phyloP scores from a whole-genome alignment of 2,113 vertebrate species.

The Trogon surrucura region DNA sequence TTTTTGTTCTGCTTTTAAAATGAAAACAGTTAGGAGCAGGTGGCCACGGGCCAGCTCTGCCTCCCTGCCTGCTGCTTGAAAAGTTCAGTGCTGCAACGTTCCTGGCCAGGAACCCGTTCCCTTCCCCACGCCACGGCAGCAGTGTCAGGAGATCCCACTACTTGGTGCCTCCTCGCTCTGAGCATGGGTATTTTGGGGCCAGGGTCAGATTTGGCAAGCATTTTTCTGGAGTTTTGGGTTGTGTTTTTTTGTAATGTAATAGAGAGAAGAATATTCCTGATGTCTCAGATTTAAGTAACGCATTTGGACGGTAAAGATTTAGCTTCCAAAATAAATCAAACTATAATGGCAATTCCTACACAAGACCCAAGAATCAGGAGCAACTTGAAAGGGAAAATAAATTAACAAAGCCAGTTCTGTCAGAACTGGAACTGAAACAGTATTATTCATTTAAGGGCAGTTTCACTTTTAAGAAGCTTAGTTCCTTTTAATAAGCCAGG shows the following conservation, averaged over 20 bases:
- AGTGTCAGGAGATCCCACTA: background rate
- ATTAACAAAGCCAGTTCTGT: constrained; percentile 35
- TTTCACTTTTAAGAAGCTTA: constrained; percentile 62
- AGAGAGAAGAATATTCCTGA: background rate
- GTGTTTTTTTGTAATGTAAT: background rate
- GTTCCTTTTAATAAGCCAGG: constrained; percentile 34
- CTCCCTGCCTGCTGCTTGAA: background rate
- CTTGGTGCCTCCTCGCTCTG: background rate
- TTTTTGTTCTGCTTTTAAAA: background rate
- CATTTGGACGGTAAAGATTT: background rate
- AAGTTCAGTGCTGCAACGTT: background rate
- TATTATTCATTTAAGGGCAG: constrained; percentile 32
- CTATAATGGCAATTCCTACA: background rate
- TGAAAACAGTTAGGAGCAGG: background rate
- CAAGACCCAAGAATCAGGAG: background rate
- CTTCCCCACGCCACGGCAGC: background rate
- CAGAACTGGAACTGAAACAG: background rate
- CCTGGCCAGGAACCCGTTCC: background rate
- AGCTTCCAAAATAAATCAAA: constrained; percentile 3
- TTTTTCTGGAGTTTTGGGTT: background rate
- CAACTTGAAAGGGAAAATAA: background rate
- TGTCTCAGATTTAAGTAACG: background rate
- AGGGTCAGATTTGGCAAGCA: background rate
- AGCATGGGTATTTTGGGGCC: background rate
- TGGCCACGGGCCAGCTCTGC: background rate